Conservation (phyloP, 2,113 vertebrate genomes). For the Brachionichthys hirsutus region DNA sequence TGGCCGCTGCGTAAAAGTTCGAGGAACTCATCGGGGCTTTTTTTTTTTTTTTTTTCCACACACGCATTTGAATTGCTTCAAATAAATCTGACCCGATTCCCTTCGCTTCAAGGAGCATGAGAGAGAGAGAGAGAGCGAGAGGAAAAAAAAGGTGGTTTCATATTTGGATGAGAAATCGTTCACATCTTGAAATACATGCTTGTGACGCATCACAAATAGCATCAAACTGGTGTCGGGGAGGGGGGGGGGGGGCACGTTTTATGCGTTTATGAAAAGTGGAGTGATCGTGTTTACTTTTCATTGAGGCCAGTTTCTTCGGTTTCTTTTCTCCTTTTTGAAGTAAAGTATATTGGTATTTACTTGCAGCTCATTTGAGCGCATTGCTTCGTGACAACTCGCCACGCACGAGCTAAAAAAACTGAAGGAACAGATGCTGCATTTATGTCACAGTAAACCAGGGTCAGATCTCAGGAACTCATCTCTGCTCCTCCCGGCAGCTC, state of each 20-base stretch:
- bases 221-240: constrained; percentile 10
- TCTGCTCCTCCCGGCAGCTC: constrained; percentile 11
- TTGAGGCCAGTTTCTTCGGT: not conserved
- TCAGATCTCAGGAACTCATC: not conserved
- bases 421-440: no score
- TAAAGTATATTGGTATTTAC: no score
- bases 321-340: not conserved
- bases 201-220: constrained; percentile 25
- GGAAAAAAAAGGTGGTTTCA: not conserved
- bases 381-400: no score
- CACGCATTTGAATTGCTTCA: not conserved
- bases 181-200: constrained; percentile 26
- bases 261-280: not conserved
- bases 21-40: no score
- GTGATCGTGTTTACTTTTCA: not conserved
- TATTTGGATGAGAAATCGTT: constrained; percentile 5
- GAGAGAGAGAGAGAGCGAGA: not conserved
- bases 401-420: no score
- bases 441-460: not conserved
- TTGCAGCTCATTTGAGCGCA: no score
- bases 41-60: not conserved
- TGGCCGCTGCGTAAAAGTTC: constrained; percentile 15
- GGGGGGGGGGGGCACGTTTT: not conserved
- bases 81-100: not conserved
- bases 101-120: not conserved